Base-by-base conservation (phyloP, 2,888 invertebrate species). In the Ochropacha duplaris region DNA sequence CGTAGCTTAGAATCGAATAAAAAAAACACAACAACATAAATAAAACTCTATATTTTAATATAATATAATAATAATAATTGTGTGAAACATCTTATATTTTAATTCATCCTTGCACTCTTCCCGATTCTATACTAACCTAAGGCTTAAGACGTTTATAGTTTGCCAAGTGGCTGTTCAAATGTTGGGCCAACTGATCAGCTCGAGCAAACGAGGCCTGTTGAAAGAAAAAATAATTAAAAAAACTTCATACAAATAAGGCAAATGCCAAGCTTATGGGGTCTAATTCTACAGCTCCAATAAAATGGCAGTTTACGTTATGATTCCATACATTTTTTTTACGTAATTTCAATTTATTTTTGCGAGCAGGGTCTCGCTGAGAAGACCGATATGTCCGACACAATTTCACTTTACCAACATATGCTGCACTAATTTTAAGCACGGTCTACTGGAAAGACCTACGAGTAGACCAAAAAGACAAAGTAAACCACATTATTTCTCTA, bases 111-210 rank as follows among this genome's bases (percentile, higher is more conserved):
- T 85, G 84, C 86, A 84, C 84, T 61, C 69, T 60, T 34, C 81
- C 78, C 26, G 58, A 52, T 36, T 59, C 56, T 12, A 31, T 31
- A 12, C 2, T 58, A 14, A 11, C 39, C 64, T 84, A 92, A 50
- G 90, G 87, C 80, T 92, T 92, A 51, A 91, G 79, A 2, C 90
- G 88, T 63, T 90, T 91, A 81, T 93, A 93, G 79, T 89, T 90
- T 1, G 92, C 92, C 64, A 93, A 84, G 68, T 93, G 93, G 60
- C 93, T 93, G 88, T 93, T 93, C 3, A 93, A 78, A 52, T 93
- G 93, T 58, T 90, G 88, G 0, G 93, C 93, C 2, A 93, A 69
- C 12, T 92, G 91, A 52, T 92, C 91, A 0, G 92, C 90, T 50
- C 89, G 83, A 0, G 85, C 90, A 79, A 93, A 93, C 0, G 92